A percentile compares a stretch with the other conserved stretches of the same genome.
These are phyloP conservation scores for Anastrepha ludens DNA, from an alignment of 1,140 invertebrate species.

Conservation along the genomic window DNA sequence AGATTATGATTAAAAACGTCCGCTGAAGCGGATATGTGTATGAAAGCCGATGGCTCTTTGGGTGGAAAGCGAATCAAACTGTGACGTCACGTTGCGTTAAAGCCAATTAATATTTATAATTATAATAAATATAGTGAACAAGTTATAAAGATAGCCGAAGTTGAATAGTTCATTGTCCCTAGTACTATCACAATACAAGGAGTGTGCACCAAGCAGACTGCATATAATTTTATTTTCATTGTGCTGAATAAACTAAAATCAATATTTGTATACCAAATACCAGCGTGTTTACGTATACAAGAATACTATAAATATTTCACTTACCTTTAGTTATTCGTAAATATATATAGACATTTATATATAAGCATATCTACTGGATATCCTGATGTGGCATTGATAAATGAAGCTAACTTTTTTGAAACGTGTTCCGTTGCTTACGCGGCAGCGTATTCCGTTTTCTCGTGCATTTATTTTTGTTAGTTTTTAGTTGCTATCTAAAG, in stretches of 20 bases:
- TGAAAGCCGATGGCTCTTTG: not conserved
- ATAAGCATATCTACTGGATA: not conserved
- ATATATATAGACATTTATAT: not conserved
- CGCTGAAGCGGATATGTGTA: not conserved
- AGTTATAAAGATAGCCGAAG: too few species aligned
- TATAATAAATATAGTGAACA: too few species aligned
- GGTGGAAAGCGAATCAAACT: not conserved
- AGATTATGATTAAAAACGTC: too few species aligned
- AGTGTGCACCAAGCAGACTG: not conserved
- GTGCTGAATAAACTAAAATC: not conserved
- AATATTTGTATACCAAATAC: not conserved
- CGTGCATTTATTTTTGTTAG: not conserved
- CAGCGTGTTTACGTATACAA: not conserved
- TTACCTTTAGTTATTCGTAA: not conserved
- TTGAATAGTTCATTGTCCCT: not conserved
- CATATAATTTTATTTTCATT: not conserved
- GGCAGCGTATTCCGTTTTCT: not conserved
- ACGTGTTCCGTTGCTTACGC: not conserved
- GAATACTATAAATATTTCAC: not conserved
- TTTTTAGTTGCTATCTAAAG: not conserved
- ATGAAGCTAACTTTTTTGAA: not conserved
- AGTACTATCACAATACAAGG: not conserved
- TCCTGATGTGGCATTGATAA: constrained; percentile 19
- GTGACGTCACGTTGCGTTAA: not conserved
- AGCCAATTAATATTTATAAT: not conserved